Base-by-base conservation (phyloP, 2,888 invertebrate species). In the Tubulanus polymorphus region DNA sequence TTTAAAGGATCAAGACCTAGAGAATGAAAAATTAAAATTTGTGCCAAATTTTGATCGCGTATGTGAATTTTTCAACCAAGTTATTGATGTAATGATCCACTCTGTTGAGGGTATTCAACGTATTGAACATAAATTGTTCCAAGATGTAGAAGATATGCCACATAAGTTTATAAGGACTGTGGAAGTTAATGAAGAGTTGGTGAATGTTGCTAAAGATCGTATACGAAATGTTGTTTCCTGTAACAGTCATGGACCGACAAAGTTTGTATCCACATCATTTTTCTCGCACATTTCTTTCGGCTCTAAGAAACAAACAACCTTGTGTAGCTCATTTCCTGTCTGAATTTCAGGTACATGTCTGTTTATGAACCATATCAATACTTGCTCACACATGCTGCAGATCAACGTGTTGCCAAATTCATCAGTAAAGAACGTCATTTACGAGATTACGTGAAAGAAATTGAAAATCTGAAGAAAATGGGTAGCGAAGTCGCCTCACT, bases 391-490 rank as follows among this genome's bases (percentile, higher is more conserved):
- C 62, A 60, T 20, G 70, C 73, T 23, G 70, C 75, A 2, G 74
- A 72, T 53, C 60, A 63, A 20, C 63, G 63, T 28, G 66, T 74
- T 18, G 63, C 72, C 57, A 71, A 69, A 61, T 77, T 76, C 56
- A 65, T 75, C 50, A 69, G 64, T 51, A 61, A 66, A 23, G 74
- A 74, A 20, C 67, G 66, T 2, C 64, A 72, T 1, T 67, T 78
- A n/a, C 53, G 68, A 15, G 75, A 76, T 30, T 78, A 74, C 57
- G 65, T 68, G 5, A 53, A 61, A 6, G 73, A 74, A 61, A 70
- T 78, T 18, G 76, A 78, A 53, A 71, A 68, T 30, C 57, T 76
- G 46, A 75, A 75, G 62, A 63, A 61, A 35, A 69, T 76, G 69
- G 70, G 67, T 20, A 63, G 64, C 10, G 69, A 70, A 32, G 63